Conservation (phyloP, 2,797 vertebrate genomes). For the Serranus cabrilla region DNA sequence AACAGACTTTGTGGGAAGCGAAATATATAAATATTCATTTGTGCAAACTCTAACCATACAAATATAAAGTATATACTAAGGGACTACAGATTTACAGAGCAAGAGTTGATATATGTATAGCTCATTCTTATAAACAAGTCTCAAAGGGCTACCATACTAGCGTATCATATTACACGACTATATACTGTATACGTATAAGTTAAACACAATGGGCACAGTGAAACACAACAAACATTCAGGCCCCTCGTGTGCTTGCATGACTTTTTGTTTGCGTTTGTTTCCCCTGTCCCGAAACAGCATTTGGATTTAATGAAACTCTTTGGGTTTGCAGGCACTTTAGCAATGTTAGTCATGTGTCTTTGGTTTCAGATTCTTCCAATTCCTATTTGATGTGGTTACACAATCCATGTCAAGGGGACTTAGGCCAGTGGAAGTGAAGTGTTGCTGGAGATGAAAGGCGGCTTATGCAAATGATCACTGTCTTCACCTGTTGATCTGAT, state of each 20-base stretch:
- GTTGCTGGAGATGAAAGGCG: constrained; percentile 70
- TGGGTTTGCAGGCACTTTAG: constrained; percentile 59
- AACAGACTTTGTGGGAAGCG: constrained; percentile 28
- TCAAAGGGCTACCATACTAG: constrained; percentile 32
- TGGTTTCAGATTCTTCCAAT: constrained; percentile 76
- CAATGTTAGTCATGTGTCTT: constrained; percentile 76
- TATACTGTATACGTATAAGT: constrained; percentile 17
- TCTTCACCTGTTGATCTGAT: constrained; percentile 59
- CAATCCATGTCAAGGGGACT: constrained; percentile 67
- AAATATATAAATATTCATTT: constrained; percentile 30
- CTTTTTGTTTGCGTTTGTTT: constrained; percentile 49
- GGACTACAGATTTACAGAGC: constrained; percentile 31
- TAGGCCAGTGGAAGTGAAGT: constrained; percentile 58
- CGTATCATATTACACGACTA: constrained; percentile 21
- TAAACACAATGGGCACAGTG: constrained; percentile 10
- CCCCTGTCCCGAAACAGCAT: constrained; percentile 52
- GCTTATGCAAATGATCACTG: constrained; percentile 55
- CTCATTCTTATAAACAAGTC: constrained; percentile 7
- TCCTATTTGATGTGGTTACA: constrained; percentile 76
- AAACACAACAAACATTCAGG: neutral
- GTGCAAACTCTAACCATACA: constrained; percentile 7
- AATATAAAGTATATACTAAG: constrained; percentile 7
- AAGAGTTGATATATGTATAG: constrained; percentile 35
- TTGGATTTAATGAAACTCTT: constrained; percentile 67
- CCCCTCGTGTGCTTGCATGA: constrained; percentile 4